phyloP scores from a whole-genome alignment of 2,888 invertebrate genomes.

The Eledona agricola region DNA sequence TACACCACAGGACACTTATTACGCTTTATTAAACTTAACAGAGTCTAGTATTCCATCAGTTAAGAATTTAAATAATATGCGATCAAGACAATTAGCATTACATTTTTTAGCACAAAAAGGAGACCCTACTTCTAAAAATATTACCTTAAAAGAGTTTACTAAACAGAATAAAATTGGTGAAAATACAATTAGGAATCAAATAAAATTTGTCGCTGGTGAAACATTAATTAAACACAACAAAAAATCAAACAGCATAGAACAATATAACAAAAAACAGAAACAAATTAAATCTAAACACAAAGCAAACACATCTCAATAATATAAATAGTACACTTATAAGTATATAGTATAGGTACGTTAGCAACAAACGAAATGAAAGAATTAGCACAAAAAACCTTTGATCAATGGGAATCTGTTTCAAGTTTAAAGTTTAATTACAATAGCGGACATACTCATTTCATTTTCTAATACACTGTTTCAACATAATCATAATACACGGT shows the following conservation, averaged over 20 bases:
- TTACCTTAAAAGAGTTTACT: constrained; percentile 25
- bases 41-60: too few species aligned
- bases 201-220: constrained; percentile 15
- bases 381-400: too few species aligned
- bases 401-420: too few species aligned
- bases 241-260: constrained; percentile 26
- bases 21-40: too few species aligned
- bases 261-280: constrained; percentile 53
- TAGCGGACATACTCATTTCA: too few species aligned
- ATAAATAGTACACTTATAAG: too few species aligned
- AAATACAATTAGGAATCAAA: constrained; percentile 1
- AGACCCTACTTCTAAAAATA: constrained; percentile 24
- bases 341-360: too few species aligned
- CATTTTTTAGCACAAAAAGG: constrained; percentile 30
- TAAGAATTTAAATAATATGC: constrained; percentile 34
- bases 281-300: constrained; percentile 60
- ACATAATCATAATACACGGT: too few species aligned
- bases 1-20: constrained; percentile 9
- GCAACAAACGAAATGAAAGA: too few species aligned
- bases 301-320: constrained; percentile 16
- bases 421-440: too few species aligned
- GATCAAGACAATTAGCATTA: constrained; percentile 32
- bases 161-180: constrained; percentile 20
- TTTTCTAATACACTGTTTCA: too few species aligned
- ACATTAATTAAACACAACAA: constrained; percentile 22